Percentiles rank a stretch among this genome's conserved stretches.
Conservation (phyloP, 1,140 invertebrate genomes). For the Charaxes varanes region DNA sequence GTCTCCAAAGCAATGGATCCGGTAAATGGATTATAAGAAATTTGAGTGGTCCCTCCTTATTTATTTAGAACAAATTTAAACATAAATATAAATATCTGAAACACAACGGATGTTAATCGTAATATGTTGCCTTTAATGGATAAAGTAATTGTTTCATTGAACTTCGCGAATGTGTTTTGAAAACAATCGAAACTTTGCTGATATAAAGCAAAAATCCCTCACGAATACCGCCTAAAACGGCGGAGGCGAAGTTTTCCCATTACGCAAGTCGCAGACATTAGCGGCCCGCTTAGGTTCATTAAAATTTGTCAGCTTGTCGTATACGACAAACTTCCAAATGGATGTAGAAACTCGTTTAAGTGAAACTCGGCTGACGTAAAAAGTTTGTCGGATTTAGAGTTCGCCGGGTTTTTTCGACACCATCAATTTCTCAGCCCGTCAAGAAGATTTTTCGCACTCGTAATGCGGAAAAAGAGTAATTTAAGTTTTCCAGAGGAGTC, state of each 20-base stretch:
- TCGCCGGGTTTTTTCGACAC: slow-evolving; percentile 55
- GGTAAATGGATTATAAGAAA: no score
- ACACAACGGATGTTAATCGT: no score
- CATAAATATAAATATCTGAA: no score
- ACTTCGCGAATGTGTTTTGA: slow-evolving; percentile 3
- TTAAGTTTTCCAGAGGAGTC: slow-evolving; percentile 66
- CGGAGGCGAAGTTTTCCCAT: slow-evolving; percentile 66
- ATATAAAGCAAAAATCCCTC: slow-evolving; percentile 25
- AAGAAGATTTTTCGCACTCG: slow-evolving; percentile 72
- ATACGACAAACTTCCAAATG: slow-evolving; percentile 66
- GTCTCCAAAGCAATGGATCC: no score
- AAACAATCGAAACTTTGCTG: slow-evolving; percentile 13
- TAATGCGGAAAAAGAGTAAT: slow-evolving; percentile 70
- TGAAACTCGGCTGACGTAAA: slow-evolving; percentile 70
- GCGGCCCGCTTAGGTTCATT: slow-evolving; percentile 67
- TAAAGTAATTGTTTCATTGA: slow-evolving; percentile 7
- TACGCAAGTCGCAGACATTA: slow-evolving; percentile 64
- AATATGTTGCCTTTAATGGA: slow-evolving; percentile 4
- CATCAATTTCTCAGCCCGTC: slow-evolving; percentile 71
- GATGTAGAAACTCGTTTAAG: slow-evolving; percentile 69
- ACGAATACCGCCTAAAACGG: slow-evolving; percentile 19
- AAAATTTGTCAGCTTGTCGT: slow-evolving; percentile 72
- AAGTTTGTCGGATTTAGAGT: slow-evolving; percentile 60
- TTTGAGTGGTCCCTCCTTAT: no score
- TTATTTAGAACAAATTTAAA: no score